Base-by-base conservation (phyloP, 2,888 invertebrate genomes). In the Neoaliturus tenellus region DNA sequence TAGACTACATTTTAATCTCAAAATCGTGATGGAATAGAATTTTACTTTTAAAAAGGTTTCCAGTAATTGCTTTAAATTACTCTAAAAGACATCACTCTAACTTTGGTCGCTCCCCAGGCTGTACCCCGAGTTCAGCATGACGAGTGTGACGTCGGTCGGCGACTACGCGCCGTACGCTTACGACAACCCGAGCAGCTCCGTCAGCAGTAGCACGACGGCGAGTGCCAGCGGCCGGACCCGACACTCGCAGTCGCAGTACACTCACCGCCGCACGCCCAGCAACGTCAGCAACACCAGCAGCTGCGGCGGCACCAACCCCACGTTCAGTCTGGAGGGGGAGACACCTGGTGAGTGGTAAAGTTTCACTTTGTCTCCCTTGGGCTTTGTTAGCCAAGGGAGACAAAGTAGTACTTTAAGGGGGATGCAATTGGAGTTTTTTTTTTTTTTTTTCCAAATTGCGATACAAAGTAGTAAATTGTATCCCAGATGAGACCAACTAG, bases 241-340 rank as follows among this genome's bases (percentile, higher is more conserved):
- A 44, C 85, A 84, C 62, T 23, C 55, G 12, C 48, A 10, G 48
- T 3, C 55, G 4, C 73, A 82, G 69, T 82, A 84, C 44, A 90
- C 92, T 0, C 97, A 97, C 90, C 93, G 95, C 87, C 93, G 97
- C 83, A 96, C 96, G 0, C 94, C 96, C 0, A 96, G 96, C 0
- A 96, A 96, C 88, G 94, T 96, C 4, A 94, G 94, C 23, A 93
- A 93, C 88, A 69, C 83, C 8, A 92, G 93, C 2, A 93, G 93
- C 87, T 92, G 92, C 0, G 91, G 91, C 10, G 92, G 92, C 10
- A 92, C 92, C 2, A 95, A 94, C 90, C 94, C 94, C 62, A 93
- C 92, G 75, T 94, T 94, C 89, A 91, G 92, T 31, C 89, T 93
- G 71, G 94, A 94, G 86, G 93, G 94, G 84, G 95, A 94, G 86